Conservation (phyloP, 2,797 vertebrate species). For the Xerus rutilus region DNA sequence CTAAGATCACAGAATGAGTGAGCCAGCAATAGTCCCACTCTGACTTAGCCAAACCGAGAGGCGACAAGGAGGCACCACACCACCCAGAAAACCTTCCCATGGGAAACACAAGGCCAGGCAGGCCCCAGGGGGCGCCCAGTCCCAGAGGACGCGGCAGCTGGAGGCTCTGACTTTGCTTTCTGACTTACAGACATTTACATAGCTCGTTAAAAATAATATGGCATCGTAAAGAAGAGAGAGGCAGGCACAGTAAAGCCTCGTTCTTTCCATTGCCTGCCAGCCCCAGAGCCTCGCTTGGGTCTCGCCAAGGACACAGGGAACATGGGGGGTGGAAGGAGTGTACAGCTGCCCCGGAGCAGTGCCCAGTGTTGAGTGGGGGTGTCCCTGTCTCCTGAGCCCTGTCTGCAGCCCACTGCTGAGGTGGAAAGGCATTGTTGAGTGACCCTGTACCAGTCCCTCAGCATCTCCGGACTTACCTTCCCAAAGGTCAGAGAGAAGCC, state of each 20-base stretch:
- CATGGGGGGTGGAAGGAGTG: neutral
- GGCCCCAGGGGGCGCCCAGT: neutral
- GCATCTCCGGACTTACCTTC: neutral
- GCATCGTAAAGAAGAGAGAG: conserved; percentile 60
- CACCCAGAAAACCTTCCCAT: neutral
- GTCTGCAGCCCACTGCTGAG: neutral
- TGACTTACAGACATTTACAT: conserved; percentile 70
- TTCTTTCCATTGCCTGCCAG: conserved; percentile 1
- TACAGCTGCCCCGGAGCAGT: neutral
- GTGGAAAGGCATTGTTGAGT: neutral
- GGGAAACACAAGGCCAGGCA: conserved; percentile 18
- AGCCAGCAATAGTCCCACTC: neutral
- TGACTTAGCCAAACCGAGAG: neutral
- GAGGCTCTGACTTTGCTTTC: conserved; percentile 58
- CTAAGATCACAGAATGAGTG: neutral
- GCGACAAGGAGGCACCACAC: neutral
- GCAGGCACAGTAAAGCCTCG: neutral
- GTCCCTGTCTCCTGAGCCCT: neutral
- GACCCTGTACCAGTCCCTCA: neutral
- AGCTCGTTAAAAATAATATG: conserved; percentile 76
- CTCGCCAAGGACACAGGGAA: conserved; percentile 58
- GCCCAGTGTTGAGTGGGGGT: neutral
- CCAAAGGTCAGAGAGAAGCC: neutral
- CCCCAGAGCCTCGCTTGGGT: neutral
- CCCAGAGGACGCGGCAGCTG: neutral